phyloP scores from a whole-genome alignment of 2,113 vertebrate genomes.

The Mus musculus region GRCm39 chr6:84756001-84756500 shows the following conservation, averaged over 20 bases:
- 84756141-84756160: not conserved
- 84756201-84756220: not conserved
- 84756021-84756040: not conserved
- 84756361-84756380: slow-evolving; percentile 42
- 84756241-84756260: not conserved
- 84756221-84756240: not conserved
- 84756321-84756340: slow-evolving; percentile 26
- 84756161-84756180: not conserved
- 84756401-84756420: slow-evolving; percentile 63
- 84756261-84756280: not conserved
- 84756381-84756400: slow-evolving; percentile 61
- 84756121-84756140: not conserved
- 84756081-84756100: not conserved
- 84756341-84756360: slow-evolving; percentile 34
- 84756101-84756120: not conserved
- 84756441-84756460: slow-evolving; percentile 59
- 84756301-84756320: not conserved
- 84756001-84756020: slow-evolving; percentile 46
- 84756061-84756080: slow-evolving; percentile 32
- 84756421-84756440: slow-evolving; percentile 66
- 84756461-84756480: not conserved
- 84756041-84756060: slow-evolving; percentile 32
- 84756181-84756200: not conserved
- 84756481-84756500: not conserved
- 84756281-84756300: not conserved